Base-by-base conservation (phyloP, 1,140 invertebrate species). In the Hyles euphorbiae region DNA sequence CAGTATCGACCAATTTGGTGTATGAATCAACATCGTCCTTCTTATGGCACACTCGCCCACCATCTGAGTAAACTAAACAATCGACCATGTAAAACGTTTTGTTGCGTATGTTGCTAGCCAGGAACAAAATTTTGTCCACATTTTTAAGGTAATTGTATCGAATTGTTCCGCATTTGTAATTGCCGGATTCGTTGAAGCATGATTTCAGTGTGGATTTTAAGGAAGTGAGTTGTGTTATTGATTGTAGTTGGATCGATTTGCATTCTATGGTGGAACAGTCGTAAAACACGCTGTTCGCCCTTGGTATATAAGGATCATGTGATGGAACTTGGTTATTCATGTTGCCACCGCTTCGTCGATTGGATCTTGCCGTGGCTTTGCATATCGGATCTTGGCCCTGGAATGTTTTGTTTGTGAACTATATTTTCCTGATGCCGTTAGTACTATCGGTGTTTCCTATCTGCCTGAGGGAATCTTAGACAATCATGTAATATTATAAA, bases 31-130 rank as follows among this genome's bases (percentile, higher is more conserved):
- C 53, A 60, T 68, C 61, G 56, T 76, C 67, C 53, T 78, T 81
- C 61, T 67, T 82, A 65, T 81, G 72, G 63, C 84, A 87, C 6
- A 86, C 72, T 40, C 75, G 75, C 9, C 71, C 74, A 50, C 74
- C 74, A 50, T 81, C 78, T 5, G 65, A 44, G 52, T 81, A 87
- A 44, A 81, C 58, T 56, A 87, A 78, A 58, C 84, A 87, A 65
- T 87, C 81, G 33, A 78, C 79, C 9, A 76, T 60, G 59, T 84
- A 87, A 64, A 76, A 84, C 46, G 51, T 56, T 65, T 83, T 84
- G 47, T 73, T 55, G 1, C 63, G 73, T 57, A 87, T 73, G 36
- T 72, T 74, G 3, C 74, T 78, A 1, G 62, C 59, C 49, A 87
- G 58, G 51, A 87, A 83, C 33, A 80, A 58, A 48, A 86, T 48